Conservation (phyloP, 2,888 invertebrate species). For the Torymus tubicola region DNA sequence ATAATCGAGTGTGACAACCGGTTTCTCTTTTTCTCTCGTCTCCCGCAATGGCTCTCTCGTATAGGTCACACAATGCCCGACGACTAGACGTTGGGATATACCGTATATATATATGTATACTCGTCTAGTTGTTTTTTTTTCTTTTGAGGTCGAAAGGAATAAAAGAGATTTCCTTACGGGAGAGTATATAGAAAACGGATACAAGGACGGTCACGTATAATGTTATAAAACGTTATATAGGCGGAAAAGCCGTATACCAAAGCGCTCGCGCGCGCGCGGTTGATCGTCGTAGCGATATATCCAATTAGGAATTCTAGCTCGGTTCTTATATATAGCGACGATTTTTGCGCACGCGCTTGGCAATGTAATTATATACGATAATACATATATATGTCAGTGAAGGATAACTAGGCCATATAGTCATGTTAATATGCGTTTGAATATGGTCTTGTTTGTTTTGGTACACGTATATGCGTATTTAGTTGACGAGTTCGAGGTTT, state of each 20-base stretch:
- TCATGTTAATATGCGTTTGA: too few relatives aligned
- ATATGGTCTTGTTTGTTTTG: too few relatives aligned
- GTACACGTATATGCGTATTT: too few relatives aligned
- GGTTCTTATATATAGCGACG: neutral
- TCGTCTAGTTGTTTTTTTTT: neutral
- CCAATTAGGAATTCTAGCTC: conserved; percentile 19
- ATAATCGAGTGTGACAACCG: conserved; percentile 37
- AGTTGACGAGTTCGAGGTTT: too few relatives aligned
- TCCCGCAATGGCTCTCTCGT: too few relatives aligned
- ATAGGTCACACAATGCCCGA: neutral
- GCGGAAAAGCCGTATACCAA: neutral
- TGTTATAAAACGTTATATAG: too few relatives aligned
- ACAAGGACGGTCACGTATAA: conserved; percentile 25
- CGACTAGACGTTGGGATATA: too few relatives aligned
- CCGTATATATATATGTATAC: neutral
- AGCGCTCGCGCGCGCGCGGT: too few relatives aligned
- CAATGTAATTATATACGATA: too few relatives aligned
- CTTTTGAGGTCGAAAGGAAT: neutral
- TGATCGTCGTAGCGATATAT: neutral
- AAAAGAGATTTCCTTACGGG: neutral
- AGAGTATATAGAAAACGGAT: conserved; percentile 11
- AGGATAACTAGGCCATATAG: too few relatives aligned
- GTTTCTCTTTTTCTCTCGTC: conserved; percentile 28
- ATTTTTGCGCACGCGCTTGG: neutral
- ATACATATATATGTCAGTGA: too few relatives aligned